Evolutionary conservation across 30 jellyfish, hydroid and myxozoan species (phyloP), one percentile per base, ranked within the genome.

Genomic region (Hydractinia symbiolongicarpus): DNA sequence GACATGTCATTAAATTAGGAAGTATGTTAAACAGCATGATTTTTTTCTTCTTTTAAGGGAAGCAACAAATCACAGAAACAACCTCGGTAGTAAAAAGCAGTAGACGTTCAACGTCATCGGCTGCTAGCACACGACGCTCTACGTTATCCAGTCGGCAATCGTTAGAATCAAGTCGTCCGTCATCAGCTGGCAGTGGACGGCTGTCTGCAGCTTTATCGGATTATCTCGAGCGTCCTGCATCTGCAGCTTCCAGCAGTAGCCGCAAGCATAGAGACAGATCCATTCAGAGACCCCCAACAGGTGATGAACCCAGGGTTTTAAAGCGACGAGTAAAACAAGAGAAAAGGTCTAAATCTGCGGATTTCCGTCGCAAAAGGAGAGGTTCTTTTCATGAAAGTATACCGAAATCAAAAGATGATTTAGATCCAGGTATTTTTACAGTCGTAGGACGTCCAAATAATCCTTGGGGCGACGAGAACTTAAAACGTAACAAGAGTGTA

Each of bases 231-330:
- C 19, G 74, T n/a, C 17, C 74, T 6, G 9, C 74, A 6, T 64
- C 74, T 7, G 19, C 74, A 51, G 9, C 4, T 44, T 64, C 74
- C 19, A 51, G 40, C 19, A 64, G 40, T 7, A 64, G 9, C 40
- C 19, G 40, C 52, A 64, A 51, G 40, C 74, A 13, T 11, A 58
- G 3, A 16, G 19, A 64, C 1, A 13, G 40, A 64, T 1, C 17
- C 4, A 13, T 8, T 1, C 4, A 51, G 40, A 64, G 40, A 13
- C 52, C 19, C 9, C 19, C 40, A 64, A 6, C 74, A 6, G 74
- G 74, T n/a, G 74, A 64, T 71, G 80, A 71, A 71, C 80, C 80
- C 61, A 30, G 80, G 61, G 80, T 60, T 20, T 50, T 71, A 9
- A 71, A 71, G 51, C 40, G 54, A 20, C 80, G 80, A 8, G 15